Conservation (phyloP, 2,888 invertebrate genomes). For the Hylaea fasciaria region DNA sequence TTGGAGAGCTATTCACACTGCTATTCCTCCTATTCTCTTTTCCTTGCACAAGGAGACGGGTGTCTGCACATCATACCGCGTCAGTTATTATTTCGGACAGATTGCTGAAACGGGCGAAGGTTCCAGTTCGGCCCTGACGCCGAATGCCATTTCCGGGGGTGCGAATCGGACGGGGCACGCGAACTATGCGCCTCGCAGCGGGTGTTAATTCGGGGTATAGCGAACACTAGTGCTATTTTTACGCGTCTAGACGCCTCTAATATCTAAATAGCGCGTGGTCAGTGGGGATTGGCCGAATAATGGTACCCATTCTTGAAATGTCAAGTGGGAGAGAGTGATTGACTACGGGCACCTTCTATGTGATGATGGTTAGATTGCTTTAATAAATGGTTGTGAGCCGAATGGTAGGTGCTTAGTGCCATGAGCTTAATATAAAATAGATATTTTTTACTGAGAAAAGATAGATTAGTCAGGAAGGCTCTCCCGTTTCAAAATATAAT, state of each 20-base stretch:
- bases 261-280: conserved; percentile 45
- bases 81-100: conserved; percentile 20
- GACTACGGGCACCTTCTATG: too few species aligned
- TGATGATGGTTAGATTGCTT: too few species aligned
- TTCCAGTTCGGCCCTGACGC: conserved; percentile 53
- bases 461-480: too few species aligned
- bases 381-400: too few species aligned
- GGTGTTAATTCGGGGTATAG: conserved; percentile 69
- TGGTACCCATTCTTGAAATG: too few species aligned
- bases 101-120: conserved; percentile 41
- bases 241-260: conserved; percentile 50
- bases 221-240: conserved; percentile 55
- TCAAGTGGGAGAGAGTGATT: too few species aligned
- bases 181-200: conserved; percentile 50
- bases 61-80: background rate
- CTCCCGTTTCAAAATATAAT: too few species aligned
- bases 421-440: too few species aligned
- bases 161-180: conserved; percentile 68
- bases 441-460: too few species aligned
- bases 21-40: too few species aligned
- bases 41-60: background rate
- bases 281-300: background rate
- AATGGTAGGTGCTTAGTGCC: too few species aligned
- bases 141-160: conserved; percentile 70
- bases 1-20: too few species aligned